A percentile compares a stretch with the other conserved stretches of the same genome.
These are phyloP conservation scores for Ectropis crepuscularia DNA, from an alignment of 2,888 invertebrate species.

Conservation along the genomic window DNA sequence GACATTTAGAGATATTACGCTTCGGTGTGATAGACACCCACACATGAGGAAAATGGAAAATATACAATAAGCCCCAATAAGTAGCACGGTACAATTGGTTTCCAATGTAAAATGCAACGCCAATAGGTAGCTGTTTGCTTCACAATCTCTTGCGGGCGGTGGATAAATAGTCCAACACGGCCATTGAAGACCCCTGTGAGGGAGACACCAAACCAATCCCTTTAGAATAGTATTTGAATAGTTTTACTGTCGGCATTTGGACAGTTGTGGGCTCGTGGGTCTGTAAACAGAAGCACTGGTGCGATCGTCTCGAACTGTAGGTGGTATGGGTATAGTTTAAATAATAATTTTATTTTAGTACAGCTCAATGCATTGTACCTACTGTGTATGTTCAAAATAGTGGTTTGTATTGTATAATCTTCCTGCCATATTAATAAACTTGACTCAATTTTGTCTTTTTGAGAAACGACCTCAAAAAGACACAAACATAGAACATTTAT, in stretches of 20 bases:
- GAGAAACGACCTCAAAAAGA: too few species aligned
- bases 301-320: constrained; percentile 12
- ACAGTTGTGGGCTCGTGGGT: background rate
- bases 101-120: constrained; percentile 37
- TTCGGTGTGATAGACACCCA: constrained; percentile 26
- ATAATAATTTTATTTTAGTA: constrained; percentile 18
- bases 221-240: background rate
- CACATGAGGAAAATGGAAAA: constrained; percentile 32
- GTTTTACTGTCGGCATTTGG: background rate
- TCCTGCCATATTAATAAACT: too few species aligned
- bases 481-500: too few species aligned
- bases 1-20: constrained; percentile 8
- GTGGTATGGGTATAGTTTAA: constrained; percentile 12
- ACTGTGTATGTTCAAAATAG: constrained; percentile 2
- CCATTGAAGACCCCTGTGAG: background rate
- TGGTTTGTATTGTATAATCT: background rate
- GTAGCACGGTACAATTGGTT: constrained; percentile 32
- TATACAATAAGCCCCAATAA: constrained; percentile 35
- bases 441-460: too few species aligned
- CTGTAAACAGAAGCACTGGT: constrained; percentile 16
- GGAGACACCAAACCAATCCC: background rate
- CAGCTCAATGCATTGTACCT: background rate
- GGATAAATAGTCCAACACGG: background rate
- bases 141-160: constrained; percentile 16
- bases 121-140: constrained; percentile 30